Evolutionary conservation across 2,888 invertebrate genomes (phyloP).

Genomic region (Fragum whitleyi): DNA sequence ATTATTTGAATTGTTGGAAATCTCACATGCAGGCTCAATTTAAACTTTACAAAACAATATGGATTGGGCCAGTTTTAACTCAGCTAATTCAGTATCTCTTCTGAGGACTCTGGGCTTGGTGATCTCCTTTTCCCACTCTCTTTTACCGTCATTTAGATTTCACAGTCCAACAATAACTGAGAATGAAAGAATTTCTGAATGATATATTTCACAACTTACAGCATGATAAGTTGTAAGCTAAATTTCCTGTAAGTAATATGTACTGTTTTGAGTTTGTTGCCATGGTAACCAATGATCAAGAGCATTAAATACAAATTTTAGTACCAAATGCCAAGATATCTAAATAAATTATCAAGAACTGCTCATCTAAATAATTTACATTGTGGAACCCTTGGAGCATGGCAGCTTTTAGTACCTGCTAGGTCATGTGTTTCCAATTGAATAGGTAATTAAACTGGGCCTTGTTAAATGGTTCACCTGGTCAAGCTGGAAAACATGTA

Average conservation of each 20-base stretch:
- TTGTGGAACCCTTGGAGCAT: neutral
- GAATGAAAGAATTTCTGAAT: too few species aligned
- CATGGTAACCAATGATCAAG: neutral
- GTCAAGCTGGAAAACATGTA: neutral
- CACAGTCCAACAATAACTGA: too few species aligned
- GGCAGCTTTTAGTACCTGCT: neutral
- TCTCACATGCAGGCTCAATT: too few species aligned
- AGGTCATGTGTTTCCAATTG: slow-evolving; percentile 1
- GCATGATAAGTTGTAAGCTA: too few species aligned
- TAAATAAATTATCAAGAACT: neutral
- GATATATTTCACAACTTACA: too few species aligned
- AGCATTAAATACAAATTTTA: neutral
- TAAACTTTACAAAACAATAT: too few species aligned
- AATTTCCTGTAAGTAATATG: neutral
- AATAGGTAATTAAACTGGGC: neutral
- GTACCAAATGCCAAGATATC: neutral
- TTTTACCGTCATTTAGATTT: too few species aligned
- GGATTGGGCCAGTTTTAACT: too few species aligned
- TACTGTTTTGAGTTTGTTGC: neutral
- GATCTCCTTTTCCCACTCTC: too few species aligned
- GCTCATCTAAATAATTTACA: neutral
- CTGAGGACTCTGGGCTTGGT: too few species aligned
- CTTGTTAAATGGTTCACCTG: neutral
- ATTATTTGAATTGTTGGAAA: too few species aligned
- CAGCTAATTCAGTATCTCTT: too few species aligned